Base-by-base conservation (phyloP, 2,113 vertebrate genomes). In the Rhinopomastus cyanomelas region DNA sequence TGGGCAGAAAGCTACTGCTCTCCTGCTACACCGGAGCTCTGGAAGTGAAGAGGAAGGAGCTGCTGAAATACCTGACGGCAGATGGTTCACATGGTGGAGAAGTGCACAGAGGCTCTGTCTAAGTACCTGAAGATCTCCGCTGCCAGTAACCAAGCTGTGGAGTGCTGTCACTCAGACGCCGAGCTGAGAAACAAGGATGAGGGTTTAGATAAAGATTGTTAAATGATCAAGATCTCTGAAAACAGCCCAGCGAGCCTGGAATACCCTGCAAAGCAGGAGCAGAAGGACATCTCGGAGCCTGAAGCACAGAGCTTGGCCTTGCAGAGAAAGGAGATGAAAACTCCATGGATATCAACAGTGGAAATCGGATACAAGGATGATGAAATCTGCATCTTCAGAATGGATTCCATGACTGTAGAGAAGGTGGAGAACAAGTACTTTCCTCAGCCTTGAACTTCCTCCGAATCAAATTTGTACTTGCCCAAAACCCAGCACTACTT, bases 51-150 rank as follows among this genome's bases (percentile, higher is more conserved):
- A 97, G 94, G 76, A 98, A 98, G 85, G 98, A 98, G 87, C 97
- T 98, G 80, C 80, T 98, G 66, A 98, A 98, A 66, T 98, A 98
- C 71, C 96, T 98, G 27, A 98, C 97, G 1, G 98, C 98, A 98
- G 87, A 98, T 98, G 98, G 98, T 98, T 61, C 98, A 98, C 84
- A 98, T 98, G 27, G 98, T 98, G 69, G 98, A 98, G 80, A 98
- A 98, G 69, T 98, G 98, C 64, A 98, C 98, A 4, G 97, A 98
- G 81, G 98, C 98, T 30, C 86, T 98, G 73, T 98, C 98, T 2
- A 97, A 96, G 25, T 98, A 98, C 85, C 51, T 98, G 69, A 97
- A 98, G 85, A 96, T 97, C 25, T 97, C 98, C 2, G 94, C 96
- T 21, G 89, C 96, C 46, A 85, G 84, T 7, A 20, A 36, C 9